Conservation (phyloP, 2,113 vertebrate genomes). For the Boulengeromyrus knoepffleri region DNA sequence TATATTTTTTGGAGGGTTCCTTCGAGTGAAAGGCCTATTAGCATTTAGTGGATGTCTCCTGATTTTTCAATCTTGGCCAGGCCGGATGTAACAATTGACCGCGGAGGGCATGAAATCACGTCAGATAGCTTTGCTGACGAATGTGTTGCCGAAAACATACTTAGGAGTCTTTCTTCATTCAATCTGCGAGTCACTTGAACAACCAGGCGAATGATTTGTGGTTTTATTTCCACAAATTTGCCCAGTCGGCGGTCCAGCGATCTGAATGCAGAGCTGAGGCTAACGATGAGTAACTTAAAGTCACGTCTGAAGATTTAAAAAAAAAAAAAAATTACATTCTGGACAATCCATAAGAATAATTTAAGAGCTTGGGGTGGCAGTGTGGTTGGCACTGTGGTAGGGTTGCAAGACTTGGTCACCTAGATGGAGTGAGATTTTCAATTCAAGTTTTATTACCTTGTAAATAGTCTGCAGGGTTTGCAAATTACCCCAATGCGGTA, state of each 20-base stretch:
- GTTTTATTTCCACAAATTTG: not conserved
- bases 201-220: not conserved
- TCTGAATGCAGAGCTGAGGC: not conserved
- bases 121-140: not conserved
- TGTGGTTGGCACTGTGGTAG: not conserved
- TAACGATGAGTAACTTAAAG: not conserved
- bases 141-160: not conserved
- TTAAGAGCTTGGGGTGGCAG: not conserved
- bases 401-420: not conserved
- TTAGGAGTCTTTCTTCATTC: not conserved
- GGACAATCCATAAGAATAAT: not conserved
- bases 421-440: not conserved
- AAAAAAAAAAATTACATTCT: not conserved
- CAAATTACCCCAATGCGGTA: not conserved
- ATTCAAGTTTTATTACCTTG: not conserved
- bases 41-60: conserved; percentile 12
- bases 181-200: not conserved
- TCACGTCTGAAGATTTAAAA: not conserved
- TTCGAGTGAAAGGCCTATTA: not conserved
- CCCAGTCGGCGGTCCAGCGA: not conserved
- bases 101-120: not conserved
- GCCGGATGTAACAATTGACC: not conserved
- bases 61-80: not conserved
- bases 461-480: not conserved
- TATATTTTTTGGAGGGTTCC: conserved; percentile 20